These are phyloP conservation scores for Caenorhabditis drosophilae DNA, from an alignment of 2,888 invertebrate genomes.

Conservation along the genomic window DNA sequence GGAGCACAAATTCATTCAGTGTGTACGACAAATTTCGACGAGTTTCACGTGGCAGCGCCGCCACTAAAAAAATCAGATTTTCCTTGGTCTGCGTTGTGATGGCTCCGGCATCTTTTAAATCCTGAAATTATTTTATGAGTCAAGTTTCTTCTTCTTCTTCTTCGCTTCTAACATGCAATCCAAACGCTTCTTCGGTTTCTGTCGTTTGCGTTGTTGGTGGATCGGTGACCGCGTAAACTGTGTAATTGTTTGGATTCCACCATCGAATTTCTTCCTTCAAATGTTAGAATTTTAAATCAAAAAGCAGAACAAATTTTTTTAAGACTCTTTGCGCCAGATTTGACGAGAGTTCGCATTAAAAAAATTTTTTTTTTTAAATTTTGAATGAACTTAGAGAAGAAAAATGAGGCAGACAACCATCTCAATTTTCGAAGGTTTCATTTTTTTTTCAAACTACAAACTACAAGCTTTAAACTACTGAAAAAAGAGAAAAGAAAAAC, in stretches of 20 bases:
- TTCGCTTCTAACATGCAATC: conserved; percentile 41
- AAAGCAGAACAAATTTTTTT: not conserved
- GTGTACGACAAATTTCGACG: conserved; percentile 59
- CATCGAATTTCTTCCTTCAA: conserved; percentile 55
- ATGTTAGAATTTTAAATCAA: not conserved
- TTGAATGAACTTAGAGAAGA: too few relatives aligned
- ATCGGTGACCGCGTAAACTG: conserved; percentile 62
- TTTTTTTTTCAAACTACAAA: too few relatives aligned
- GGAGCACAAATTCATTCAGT: conserved; percentile 65
- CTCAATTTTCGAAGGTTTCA: not conserved
- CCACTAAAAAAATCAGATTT: conserved; percentile 67
- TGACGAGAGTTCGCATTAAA: too few relatives aligned
- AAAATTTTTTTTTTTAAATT: too few relatives aligned
- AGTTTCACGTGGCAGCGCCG: conserved; percentile 62
- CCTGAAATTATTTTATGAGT: conserved; percentile 39
- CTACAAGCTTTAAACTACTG: too few relatives aligned
- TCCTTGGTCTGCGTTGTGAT: conserved; percentile 68
- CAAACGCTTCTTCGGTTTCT: conserved; percentile 62
- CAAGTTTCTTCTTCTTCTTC: not conserved
- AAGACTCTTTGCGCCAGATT: too few relatives aligned
- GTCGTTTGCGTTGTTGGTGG: conserved; percentile 45
- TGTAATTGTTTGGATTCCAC: conserved; percentile 68
- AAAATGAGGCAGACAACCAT: not conserved
- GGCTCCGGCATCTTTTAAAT: conserved; percentile 64
- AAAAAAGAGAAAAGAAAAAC: conserved; percentile 1